A percentile compares a stretch with the other conserved stretches of the same genome.
phyloP scores from a whole-genome alignment of 2,113 vertebrate species.

The Climacteris rufus region DNA sequence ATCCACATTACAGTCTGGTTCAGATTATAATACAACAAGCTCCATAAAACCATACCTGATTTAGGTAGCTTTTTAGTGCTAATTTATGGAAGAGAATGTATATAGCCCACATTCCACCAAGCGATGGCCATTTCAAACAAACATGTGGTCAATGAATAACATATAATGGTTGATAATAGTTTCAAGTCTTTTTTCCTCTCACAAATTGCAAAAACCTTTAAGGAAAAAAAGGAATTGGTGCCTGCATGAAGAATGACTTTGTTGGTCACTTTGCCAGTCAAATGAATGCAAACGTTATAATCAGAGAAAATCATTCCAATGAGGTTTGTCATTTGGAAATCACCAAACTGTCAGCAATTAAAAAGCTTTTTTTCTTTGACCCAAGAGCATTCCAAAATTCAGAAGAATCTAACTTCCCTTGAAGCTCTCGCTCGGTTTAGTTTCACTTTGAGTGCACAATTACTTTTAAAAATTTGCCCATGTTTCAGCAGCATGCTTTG shows the following conservation, averaged over 20 bases:
- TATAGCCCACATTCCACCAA: slow-evolving; percentile 58
- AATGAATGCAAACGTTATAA: slow-evolving; percentile 74
- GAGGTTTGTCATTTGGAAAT: slow-evolving; percentile 81
- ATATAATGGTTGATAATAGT: slow-evolving; percentile 82
- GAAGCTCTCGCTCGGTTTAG: slow-evolving; percentile 53
- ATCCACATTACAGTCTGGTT: slow-evolving; percentile 57
- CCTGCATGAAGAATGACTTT: slow-evolving; percentile 78
- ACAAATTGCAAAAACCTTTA: slow-evolving; percentile 79
- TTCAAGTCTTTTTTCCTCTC: slow-evolving; percentile 77
- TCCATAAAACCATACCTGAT: slow-evolving; percentile 69
- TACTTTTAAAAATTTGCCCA: slow-evolving; percentile 55
- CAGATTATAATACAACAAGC: slow-evolving; percentile 68
- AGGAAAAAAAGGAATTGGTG: slow-evolving; percentile 39
- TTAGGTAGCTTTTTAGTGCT: slow-evolving; percentile 71
- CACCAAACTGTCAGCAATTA: slow-evolving; percentile 81
- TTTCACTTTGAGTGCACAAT: slow-evolving; percentile 43
- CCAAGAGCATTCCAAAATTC: slow-evolving; percentile 65
- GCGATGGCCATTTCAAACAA: slow-evolving; percentile 75
- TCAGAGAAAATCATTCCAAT: slow-evolving; percentile 77
- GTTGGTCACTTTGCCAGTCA: slow-evolving; percentile 72
- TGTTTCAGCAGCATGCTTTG: slow-evolving; percentile 44
- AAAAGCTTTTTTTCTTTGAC: slow-evolving; percentile 74
- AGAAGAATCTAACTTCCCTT: slow-evolving; percentile 60
- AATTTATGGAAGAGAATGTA: slow-evolving; percentile 67
- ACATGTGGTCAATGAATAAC: slow-evolving; percentile 78